Evolutionary conservation across 2,113 vertebrate species (phyloP), one percentile per base, ranked within the genome.

Genomic region (Oreamnos americanus): DNA sequence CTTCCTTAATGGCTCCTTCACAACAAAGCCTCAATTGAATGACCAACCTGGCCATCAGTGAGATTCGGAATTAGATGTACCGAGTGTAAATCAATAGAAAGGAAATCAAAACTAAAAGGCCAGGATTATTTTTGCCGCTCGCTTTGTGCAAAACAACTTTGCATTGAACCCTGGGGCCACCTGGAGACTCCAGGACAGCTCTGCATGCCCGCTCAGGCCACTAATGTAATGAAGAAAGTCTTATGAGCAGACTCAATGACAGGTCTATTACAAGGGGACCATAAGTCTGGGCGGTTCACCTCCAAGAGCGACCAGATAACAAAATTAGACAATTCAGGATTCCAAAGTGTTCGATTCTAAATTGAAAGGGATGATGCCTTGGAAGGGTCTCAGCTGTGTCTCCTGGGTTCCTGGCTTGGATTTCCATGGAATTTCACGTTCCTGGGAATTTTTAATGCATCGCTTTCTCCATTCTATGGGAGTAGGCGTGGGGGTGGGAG

Each of bases 41-140:
- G 98, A 95, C 93, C 97, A 91, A 53, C 81, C 92, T 96, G 92
- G 97, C 92, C 97, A 76, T 98, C 93, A 98, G 57, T 84, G 71
- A 97, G 97, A 95, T 95, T 87, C 96, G 84, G 97, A 99, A 99
- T 99, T 98, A 98, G 98, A 99, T 98, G 98, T 98, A 96, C 96
- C 87, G 89, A 62, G 94, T 94, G 87, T 91, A 97, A 98, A 98
- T 99, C 98, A 95, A 98, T 99, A 98, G 98, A 98, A 96, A 97
- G 36, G 96, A 98, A 98, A 99, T 98, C 94, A 98, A 97, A 98
- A 94, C 97, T 97, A 96, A 98, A 98, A 98, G 98, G 93, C 82
- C 92, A 62, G 76, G 45, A 30, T 97, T 96, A 91, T 97, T 98
- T 98, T 96, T 98, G 83, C 92, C 96, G 95, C 94, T 93, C 78